Evolutionary conservation across 2,888 invertebrate species (phyloP).

Genomic region (Leptopilina syphax): DNA sequence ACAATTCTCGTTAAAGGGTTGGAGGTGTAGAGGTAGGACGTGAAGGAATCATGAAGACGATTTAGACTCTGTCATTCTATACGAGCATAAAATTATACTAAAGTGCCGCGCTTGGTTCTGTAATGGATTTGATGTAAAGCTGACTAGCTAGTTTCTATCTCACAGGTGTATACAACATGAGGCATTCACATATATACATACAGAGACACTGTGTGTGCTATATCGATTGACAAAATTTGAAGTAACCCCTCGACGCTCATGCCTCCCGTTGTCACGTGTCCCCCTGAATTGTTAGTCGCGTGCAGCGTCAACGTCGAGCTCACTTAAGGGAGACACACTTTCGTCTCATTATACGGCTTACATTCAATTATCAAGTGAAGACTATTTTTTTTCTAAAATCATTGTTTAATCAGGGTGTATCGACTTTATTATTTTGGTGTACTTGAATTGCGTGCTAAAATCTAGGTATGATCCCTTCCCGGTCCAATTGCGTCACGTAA

Average conservation of each 20-base stretch:
- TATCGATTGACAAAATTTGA: conserved; percentile 66
- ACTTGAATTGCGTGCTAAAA: too few relatives aligned
- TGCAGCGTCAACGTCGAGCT: conserved; percentile 50
- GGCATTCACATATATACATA: too few relatives aligned
- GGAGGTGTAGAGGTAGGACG: too few relatives aligned
- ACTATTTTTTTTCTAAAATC: not conserved
- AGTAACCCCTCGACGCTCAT: conserved; percentile 65
- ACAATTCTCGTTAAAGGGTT: conserved; percentile 30
- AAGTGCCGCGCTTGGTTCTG: conserved; percentile 51
- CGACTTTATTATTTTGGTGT: too few relatives aligned
- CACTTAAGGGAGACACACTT: conserved; percentile 25
- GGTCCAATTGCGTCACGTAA: too few relatives aligned
- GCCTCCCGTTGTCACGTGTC: conserved; percentile 71
- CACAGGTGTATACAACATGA: not conserved
- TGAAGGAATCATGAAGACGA: conserved; percentile 43
- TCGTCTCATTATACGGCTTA: conserved; percentile 26
- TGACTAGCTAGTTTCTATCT: conserved; percentile 34
- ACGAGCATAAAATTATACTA: conserved; percentile 55
- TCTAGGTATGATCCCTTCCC: too few relatives aligned
- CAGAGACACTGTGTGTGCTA: conserved; percentile 45
- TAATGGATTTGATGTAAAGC: conserved; percentile 50
- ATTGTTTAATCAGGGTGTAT: not conserved
- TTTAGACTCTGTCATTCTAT: conserved; percentile 53
- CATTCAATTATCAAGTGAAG: conserved; percentile 33
- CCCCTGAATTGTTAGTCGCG: conserved; percentile 63